Conservation (phyloP, 2,113 vertebrate genomes). For the Protomyctophum bolini region DNA sequence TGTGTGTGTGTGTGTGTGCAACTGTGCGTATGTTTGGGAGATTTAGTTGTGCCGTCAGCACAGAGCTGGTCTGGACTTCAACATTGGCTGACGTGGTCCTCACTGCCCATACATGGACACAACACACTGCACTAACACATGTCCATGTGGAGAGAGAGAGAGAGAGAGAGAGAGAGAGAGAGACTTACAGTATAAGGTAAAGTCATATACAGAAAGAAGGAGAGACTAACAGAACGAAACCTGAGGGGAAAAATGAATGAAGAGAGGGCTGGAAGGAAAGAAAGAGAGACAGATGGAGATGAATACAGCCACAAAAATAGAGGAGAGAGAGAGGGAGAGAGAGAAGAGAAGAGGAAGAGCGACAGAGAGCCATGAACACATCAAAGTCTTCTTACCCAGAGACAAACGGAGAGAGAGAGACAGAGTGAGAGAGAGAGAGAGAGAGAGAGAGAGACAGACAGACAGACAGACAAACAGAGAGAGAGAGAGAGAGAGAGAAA, state of each 20-base stretch:
- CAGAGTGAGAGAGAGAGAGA: background rate
- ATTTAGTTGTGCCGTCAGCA: constrained; percentile 22
- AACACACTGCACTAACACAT: constrained; percentile 10
- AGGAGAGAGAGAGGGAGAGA: background rate
- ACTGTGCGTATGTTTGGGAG: too few species aligned
- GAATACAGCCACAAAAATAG: background rate
- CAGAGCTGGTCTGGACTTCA: background rate
- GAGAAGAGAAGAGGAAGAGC: too few species aligned
- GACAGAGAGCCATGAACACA: too few species aligned
- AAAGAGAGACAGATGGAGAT: constrained; percentile 3
- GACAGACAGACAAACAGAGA: background rate
- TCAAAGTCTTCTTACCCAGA: too few species aligned
- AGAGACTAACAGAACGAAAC: background rate
- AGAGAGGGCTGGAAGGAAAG: constrained; percentile 31
- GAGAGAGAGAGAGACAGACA: too few species aligned
- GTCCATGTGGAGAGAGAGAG: background rate
- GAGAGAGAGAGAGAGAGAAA: background rate
- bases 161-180: background rate
- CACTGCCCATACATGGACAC: constrained; percentile 60
- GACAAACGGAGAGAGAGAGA: background rate
- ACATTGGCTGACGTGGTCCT: background rate
- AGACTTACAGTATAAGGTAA: too few species aligned
- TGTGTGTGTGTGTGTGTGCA: too few species aligned
- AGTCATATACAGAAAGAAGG: background rate
- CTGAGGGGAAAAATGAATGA: constrained; percentile 11